Percentiles rank a stretch among this genome's conserved stretches.
Conservation (phyloP, 2,888 invertebrate species). For the Brachyptera risi region DNA sequence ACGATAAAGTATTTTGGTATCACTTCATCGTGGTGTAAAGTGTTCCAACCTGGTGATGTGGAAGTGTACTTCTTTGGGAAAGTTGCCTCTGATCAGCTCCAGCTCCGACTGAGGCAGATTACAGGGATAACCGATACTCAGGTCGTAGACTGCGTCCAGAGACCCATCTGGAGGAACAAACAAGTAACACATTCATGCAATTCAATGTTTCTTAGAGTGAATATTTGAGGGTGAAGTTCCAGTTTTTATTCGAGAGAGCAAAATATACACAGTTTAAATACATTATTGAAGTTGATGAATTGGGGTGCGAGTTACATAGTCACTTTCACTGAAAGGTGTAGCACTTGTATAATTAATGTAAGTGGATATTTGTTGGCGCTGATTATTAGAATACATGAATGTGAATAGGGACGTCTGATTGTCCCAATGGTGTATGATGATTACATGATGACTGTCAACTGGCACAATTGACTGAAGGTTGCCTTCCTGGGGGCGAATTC, state of each 20-base stretch:
- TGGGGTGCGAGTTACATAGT: neutral
- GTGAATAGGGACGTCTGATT: too few species aligned
- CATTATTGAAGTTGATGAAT: neutral
- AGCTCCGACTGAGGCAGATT: slow-evolving; percentile 70
- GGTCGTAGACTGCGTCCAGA: slow-evolving; percentile 75
- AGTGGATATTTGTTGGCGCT: too few species aligned
- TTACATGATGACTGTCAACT: too few species aligned
- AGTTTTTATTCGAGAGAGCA: neutral
- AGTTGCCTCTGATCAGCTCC: slow-evolving; percentile 62
- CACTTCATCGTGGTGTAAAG: neutral
- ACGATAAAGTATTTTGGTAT: too few species aligned
- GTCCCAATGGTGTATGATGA: too few species aligned
- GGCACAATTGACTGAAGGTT: too few species aligned
- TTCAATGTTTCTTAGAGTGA: neutral
- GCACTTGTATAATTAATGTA: too few species aligned
- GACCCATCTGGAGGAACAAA: slow-evolving; percentile 50
- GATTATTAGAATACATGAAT: too few species aligned
- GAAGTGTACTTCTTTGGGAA: slow-evolving; percentile 73
- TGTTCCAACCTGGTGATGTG: slow-evolving; percentile 59
- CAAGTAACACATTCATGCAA: slow-evolving; percentile 9
- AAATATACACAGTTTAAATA: neutral
- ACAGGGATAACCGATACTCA: slow-evolving; percentile 79
- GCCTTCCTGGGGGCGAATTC: too few species aligned
- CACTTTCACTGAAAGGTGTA: too few species aligned
- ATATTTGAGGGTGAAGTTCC: neutral